Conservation (phyloP, 92 coral and sea anemone species). For the Porites rus region DNA sequence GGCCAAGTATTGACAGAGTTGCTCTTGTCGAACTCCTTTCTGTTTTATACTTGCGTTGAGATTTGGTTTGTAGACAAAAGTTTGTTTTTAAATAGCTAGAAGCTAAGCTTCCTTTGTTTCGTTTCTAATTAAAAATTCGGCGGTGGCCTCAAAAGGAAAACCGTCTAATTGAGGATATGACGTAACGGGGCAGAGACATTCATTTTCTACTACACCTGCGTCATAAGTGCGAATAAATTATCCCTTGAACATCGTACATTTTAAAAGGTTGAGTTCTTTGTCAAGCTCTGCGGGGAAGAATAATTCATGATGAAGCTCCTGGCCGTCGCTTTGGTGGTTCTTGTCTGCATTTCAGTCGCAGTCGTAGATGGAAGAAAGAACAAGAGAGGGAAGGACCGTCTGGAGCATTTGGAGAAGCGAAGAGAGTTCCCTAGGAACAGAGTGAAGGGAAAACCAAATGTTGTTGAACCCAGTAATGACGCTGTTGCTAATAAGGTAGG, state of each 20-base stretch:
- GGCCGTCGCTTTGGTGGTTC: background rate
- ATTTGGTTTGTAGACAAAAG: too few relatives aligned
- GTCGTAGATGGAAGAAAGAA: background rate
- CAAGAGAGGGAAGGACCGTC: background rate
- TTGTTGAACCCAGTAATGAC: background rate
- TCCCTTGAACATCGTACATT: background rate
- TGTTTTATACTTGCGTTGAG: too few relatives aligned
- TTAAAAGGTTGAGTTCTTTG: background rate
- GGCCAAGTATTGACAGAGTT: too few relatives aligned
- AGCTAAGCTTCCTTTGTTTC: too few relatives aligned
- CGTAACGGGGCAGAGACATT: background rate
- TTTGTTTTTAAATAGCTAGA: too few relatives aligned
- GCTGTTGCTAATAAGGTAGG: background rate
- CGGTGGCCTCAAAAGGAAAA: background rate
- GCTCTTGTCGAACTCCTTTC: too few relatives aligned
- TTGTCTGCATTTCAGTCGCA: conserved; percentile 7
- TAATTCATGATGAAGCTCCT: conserved; percentile 2
- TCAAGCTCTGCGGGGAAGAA: background rate
- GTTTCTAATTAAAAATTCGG: background rate
- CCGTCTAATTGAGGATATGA: background rate
- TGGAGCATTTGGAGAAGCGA: background rate
- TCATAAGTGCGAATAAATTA: background rate
- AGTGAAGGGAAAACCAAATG: background rate
- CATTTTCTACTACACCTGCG: background rate
- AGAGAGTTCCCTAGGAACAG: background rate